phyloP scores from a whole-genome alignment of 2,113 vertebrate species.

The Microcebus griseorufus region DNA sequence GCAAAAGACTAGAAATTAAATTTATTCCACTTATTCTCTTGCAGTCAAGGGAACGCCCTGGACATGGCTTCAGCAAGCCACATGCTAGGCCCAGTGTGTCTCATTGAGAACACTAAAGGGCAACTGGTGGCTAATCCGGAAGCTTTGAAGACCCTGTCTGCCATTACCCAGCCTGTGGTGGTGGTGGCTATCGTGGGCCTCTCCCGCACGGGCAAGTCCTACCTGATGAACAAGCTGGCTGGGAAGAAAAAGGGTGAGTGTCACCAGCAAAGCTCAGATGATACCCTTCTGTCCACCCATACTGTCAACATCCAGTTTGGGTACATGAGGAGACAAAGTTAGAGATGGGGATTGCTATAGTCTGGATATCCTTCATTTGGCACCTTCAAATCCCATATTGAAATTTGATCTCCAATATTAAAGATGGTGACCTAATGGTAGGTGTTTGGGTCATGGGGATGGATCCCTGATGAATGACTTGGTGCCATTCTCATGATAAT shows the following conservation, averaged over 20 bases:
- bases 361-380: too few relatives aligned
- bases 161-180: constrained; percentile 61
- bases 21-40: background rate
- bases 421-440: too few relatives aligned
- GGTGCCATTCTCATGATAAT: too few relatives aligned
- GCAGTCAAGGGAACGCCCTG: background rate
- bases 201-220: constrained; percentile 77
- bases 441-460: too few relatives aligned
- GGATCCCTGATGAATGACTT: too few relatives aligned
- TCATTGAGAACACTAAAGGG: background rate
- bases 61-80: constrained; percentile 3
- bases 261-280: background rate
- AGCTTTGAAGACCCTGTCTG: constrained; percentile 32
- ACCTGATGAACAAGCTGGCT: constrained; percentile 78
- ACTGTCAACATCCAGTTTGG: background rate
- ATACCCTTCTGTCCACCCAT: background rate
- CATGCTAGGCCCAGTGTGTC: constrained; percentile 40
- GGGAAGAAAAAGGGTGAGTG: constrained; percentile 64
- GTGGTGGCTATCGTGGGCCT: constrained; percentile 76
- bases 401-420: too few relatives aligned
- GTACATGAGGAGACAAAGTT: background rate
- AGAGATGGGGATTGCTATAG: background rate
- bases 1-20: background rate
- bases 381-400: too few relatives aligned
- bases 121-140: constrained; percentile 25